phyloP scores from a whole-genome alignment of 2,797 vertebrate genomes.

The Acropternis orthonyx region DNA sequence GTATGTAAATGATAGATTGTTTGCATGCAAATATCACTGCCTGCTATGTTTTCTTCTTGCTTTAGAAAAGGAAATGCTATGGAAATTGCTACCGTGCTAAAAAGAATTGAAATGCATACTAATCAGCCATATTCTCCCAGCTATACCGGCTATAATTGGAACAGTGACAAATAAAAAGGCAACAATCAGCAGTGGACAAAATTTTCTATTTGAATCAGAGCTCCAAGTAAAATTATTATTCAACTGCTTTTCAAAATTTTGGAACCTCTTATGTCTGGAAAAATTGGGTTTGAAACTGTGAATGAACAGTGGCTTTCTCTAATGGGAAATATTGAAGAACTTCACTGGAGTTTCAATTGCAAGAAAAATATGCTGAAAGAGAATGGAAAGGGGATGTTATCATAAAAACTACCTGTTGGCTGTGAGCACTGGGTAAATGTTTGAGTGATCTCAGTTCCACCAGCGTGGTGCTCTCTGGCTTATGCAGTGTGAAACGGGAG shows the following conservation, averaged over 20 bases:
- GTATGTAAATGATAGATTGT: slow-evolving; percentile 26
- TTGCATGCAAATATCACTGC: slow-evolving; percentile 25
- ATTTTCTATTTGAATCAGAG: neutral
- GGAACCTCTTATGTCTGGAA: neutral
- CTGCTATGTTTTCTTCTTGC: neutral
- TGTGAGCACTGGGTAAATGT: neutral
- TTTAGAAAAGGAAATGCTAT: slow-evolving; percentile 23
- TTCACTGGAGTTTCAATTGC: neutral
- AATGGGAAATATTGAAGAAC: neutral
- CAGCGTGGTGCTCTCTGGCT: neutral
- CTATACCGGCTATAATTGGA: slow-evolving; percentile 4
- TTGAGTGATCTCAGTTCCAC: neutral
- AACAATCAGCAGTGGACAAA: slow-evolving; percentile 9
- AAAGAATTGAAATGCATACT: slow-evolving; percentile 41
- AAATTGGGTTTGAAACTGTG: slow-evolving; percentile 22
- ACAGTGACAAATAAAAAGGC: slow-evolving; percentile 7
- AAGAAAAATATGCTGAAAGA: neutral
- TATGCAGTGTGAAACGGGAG: neutral
- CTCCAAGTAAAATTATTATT: neutral
- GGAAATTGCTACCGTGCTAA: slow-evolving; percentile 8
- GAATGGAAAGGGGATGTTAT: neutral
- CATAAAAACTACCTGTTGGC: neutral
- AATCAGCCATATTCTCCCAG: slow-evolving; percentile 13
- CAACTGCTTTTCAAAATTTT: neutral
- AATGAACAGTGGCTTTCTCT: neutral